These are phyloP conservation scores for Siphamia tubifer DNA, from an alignment of 2,113 vertebrate genomes.

Conservation along the genomic window DNA sequence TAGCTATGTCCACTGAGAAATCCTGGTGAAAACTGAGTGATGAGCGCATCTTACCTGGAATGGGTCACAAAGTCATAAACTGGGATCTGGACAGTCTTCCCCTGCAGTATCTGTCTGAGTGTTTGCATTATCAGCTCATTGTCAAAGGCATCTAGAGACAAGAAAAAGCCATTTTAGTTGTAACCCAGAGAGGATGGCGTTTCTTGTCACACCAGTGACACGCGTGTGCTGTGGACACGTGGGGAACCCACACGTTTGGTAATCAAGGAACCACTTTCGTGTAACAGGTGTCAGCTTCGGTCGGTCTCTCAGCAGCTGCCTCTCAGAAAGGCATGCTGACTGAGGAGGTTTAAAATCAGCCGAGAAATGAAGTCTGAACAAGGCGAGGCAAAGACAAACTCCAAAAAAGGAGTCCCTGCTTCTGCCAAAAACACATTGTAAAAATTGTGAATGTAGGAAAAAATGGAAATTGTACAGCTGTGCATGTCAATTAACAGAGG, in stretches of 20 bases:
- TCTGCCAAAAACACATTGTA: neutral
- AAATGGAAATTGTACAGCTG: neutral
- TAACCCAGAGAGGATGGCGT: neutral
- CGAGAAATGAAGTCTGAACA: conserved; percentile 33
- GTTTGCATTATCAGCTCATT: conserved; percentile 93
- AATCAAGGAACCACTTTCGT: conserved; percentile 26
- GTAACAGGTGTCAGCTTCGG: conserved; percentile 50
- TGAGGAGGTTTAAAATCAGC: conserved; percentile 35
- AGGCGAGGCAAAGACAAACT: neutral
- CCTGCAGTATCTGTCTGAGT: conserved; percentile 87
- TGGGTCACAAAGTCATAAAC: conserved; percentile 97
- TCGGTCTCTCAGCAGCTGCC: conserved; percentile 52
- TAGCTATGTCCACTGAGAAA: too few relatives aligned
- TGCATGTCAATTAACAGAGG: neutral
- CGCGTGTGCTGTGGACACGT: neutral
- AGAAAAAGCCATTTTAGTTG: neutral
- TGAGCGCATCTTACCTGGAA: conserved; percentile 85
- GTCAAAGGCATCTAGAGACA: conserved; percentile 92
- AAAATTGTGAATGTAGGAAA: neutral
- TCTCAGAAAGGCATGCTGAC: conserved; percentile 55
- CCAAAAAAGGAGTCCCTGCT: conserved; percentile 46
- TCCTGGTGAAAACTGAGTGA: neutral
- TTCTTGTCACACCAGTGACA: neutral
- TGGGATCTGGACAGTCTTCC: conserved; percentile 93
- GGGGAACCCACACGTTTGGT: conserved; percentile 10